These are phyloP conservation scores for Junonia oenone DNA, from an alignment of 2,888 invertebrate genomes.

Conservation along the genomic window DNA sequence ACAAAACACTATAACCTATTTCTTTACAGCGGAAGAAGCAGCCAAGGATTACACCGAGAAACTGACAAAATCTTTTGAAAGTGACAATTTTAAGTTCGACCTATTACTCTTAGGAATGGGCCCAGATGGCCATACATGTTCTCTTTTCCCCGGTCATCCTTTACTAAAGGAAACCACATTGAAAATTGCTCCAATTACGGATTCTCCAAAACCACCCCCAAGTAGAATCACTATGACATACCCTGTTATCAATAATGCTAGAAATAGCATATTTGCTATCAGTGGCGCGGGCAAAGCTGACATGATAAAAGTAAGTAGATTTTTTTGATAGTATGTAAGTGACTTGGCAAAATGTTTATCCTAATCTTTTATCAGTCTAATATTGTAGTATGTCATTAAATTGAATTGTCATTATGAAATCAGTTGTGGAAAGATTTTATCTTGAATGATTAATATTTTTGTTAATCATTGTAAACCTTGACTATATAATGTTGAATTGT, in stretches of 20 bases:
- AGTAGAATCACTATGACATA: conserved; percentile 94
- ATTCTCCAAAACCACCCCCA: conserved; percentile 98
- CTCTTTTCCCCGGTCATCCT: conserved; percentile 92
- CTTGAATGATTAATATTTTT: too few relatives aligned
- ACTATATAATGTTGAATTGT: too few relatives aligned
- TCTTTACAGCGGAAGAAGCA: conserved; percentile 88
- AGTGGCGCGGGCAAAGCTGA: conserved; percentile 92
- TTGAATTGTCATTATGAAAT: too few relatives aligned
- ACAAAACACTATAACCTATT: too few relatives aligned
- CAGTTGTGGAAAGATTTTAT: too few relatives aligned
- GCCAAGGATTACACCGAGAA: conserved; percentile 86
- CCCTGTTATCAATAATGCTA: conserved; percentile 92
- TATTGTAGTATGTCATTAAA: too few relatives aligned
- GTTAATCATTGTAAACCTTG: too few relatives aligned
- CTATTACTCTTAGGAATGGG: conserved; percentile 96
- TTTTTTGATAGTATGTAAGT: background rate
- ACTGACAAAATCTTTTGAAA: conserved; percentile 80
- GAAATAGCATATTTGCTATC: conserved; percentile 89
- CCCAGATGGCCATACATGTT: conserved; percentile 99
- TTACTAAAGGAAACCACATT: conserved; percentile 81
- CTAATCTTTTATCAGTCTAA: too few relatives aligned
- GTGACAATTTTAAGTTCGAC: conserved; percentile 85
- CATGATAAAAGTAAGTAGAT: conserved; percentile 86
- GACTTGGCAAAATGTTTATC: too few relatives aligned
- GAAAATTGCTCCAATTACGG: conserved; percentile 90